Base-by-base conservation (phyloP, 1,140 invertebrate genomes). In the Nautilus pompilius region DNA sequence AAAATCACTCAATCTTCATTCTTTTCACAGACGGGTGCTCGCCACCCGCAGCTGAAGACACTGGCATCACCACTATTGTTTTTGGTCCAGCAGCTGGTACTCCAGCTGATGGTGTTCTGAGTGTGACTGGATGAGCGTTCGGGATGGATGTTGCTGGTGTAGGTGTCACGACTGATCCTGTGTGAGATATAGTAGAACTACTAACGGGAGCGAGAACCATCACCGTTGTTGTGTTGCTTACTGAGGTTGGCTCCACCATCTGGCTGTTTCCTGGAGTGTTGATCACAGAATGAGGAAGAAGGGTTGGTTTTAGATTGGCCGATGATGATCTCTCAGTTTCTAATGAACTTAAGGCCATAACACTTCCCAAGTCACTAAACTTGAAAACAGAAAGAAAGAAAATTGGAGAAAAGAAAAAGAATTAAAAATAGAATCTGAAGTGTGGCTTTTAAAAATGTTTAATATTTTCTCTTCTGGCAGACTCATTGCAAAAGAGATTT, bases 281-380 rank as follows among this genome's bases (percentile, higher is more conserved):
- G 54, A 70, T 62, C 5, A 66, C 48, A 26, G 66, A 62, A n/a
- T 67, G 61, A 33, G 70, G 63, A n/a, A 72, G 66, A 34, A 62
- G 64, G n/a, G 64, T 63, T 1, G 65, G 65, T 59, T 73, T 64
- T 49, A 71, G 60, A 49, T 63, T 54, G 66, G 58, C 65, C 61
- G 86, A 86, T 24, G 90, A 84, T 1, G 89, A 63, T 34, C 68
- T 68, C 17, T 76, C 71, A 60, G 69, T 54, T 48, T 79, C 77
- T 34, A 79, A 66, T 15, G 69, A 69, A 60, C 74, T 70, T 61
- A 80, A 60, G 54, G 95, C 95, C 62, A 97, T 85, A 65, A 93
- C 90, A 84, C 96, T 97, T 77, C 91, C 93, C 77, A 95, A 84
- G 66, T 92, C 92, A 81, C 96, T 95, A 80, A 96, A 97, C 92